These are phyloP conservation scores for Laterallus jamaicensis DNA, from an alignment of 2,113 vertebrate genomes.

Conservation along the genomic window DNA sequence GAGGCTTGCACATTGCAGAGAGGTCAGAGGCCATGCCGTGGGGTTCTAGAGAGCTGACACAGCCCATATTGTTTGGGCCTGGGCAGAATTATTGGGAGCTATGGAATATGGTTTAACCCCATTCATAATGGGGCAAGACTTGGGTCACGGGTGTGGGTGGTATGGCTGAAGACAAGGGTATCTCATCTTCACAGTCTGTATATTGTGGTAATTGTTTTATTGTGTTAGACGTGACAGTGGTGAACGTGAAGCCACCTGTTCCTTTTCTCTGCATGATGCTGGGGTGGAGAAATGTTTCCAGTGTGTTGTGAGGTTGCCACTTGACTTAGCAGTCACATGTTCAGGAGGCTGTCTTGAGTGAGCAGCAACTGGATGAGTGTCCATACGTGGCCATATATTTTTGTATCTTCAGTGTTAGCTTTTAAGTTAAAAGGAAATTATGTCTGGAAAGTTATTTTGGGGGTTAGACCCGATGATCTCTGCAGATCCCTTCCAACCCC, in stretches of 20 bases:
- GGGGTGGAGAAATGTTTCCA: not conserved
- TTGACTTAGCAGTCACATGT: not conserved
- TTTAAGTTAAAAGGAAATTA: not conserved
- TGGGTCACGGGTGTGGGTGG: not conserved
- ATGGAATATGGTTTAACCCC: not conserved
- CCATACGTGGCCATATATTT: not conserved
- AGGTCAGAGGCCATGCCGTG: not conserved
- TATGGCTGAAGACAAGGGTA: not conserved
- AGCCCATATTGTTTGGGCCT: not conserved
- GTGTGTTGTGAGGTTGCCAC: not conserved
- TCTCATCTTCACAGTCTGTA: not conserved
- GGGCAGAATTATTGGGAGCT: not conserved
- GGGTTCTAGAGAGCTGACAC: not conserved
- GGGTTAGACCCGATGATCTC: too few species aligned
- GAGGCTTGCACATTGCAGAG: not conserved
- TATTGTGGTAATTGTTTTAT: not conserved
- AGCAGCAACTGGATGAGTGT: rapidly evolving
- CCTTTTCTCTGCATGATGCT: rapidly evolving
- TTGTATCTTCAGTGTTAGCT: not conserved
- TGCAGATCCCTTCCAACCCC: too few species aligned
- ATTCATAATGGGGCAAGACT: not conserved
- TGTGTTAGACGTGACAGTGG: rapidly evolving
- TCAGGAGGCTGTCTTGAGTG: not conserved
- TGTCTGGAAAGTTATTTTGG: not conserved
- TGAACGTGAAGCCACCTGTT: not conserved